Base-by-base conservation (phyloP, 2,113 vertebrate species). In the Cepphus grylle region DNA sequence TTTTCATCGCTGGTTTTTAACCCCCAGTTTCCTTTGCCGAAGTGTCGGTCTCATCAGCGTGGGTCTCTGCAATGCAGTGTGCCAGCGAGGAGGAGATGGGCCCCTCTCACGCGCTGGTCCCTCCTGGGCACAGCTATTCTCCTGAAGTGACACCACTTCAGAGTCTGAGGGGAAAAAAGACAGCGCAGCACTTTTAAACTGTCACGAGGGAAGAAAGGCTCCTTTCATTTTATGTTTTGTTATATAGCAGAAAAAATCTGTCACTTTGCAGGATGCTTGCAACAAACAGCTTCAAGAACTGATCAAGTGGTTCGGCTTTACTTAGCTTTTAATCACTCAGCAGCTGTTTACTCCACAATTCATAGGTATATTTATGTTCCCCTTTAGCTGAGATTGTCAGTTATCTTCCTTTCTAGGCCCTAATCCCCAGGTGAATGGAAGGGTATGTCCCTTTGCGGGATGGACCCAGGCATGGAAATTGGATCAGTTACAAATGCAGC, bases 211-310 rank as follows among this genome's bases (percentile, higher is more conserved):
- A 90, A 96, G 93, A 94, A 96, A 95, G 58, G 14, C 40, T 97
- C 88, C 93, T 92, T 97, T 95, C 79, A 79, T 94, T 93, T 95
- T 95, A 81, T 67, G 76, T 85, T 90, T 67, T 92, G 50, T 86
- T 97, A 87, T 93, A 72, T 45, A 93, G 95, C 74, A 94, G 94
- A 94, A 95, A 97, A 89, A 96, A 93, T 78, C 96, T 96, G 93
- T 62, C 94, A 93, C 83, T 96, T 94, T 86, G 55, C 95, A 97
- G 91, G 82, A 91, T 91, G 79, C 73, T 69, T 84, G 67, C 92
- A 97, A 97, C 74, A 94, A 98, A 97, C 90, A 94, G 87, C 91
- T 96, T 95, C 92, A 83, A 94, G 97, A 96, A 92, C 73, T 66
- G 87, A 96, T 83, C 92, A 95, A 98, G 80, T 88, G 40, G 81